phyloP scores from a whole-genome alignment of 2,797 vertebrate genomes.

The Cynodonichthys magdalenae region DNA sequence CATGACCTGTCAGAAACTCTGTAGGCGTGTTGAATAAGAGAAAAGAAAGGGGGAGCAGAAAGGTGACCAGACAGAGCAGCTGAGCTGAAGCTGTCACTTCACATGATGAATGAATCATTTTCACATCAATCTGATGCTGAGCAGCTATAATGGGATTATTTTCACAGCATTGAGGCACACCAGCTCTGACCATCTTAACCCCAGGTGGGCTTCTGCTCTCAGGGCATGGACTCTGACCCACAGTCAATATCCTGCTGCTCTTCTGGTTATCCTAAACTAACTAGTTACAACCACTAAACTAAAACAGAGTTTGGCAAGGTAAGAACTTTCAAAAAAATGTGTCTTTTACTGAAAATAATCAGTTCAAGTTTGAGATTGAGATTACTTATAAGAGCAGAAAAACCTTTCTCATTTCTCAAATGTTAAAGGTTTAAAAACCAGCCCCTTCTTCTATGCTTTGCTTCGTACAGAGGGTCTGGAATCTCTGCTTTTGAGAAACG shows the following conservation, averaged over 20 bases:
- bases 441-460: too few relatives aligned
- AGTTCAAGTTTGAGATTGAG: too few relatives aligned
- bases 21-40: constrained; percentile 31
- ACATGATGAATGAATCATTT: constrained; percentile 81
- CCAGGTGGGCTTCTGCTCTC: constrained; percentile 67
- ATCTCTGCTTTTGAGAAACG: too few relatives aligned
- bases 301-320: not conserved
- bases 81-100: constrained; percentile 67
- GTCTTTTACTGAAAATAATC: too few relatives aligned
- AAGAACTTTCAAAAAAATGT: too few relatives aligned
- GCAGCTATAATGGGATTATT: constrained; percentile 82
- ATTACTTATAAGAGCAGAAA: too few relatives aligned
- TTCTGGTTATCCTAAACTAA: constrained; percentile 54
- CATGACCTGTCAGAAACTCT: constrained; percentile 44
- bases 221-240: constrained; percentile 58
- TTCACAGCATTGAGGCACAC: constrained; percentile 73
- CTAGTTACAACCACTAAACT: constrained; percentile 36
- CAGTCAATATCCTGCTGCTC: constrained; percentile 56
- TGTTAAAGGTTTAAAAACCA: too few relatives aligned
- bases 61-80: constrained; percentile 41
- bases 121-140: constrained; percentile 80
- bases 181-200: constrained; percentile 65
- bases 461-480: too few relatives aligned
- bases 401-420: too few relatives aligned
- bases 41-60: constrained; percentile 17